phyloP scores from a whole-genome alignment of 2,888 invertebrate genomes.

The Micoletzkya japonica region DNA sequence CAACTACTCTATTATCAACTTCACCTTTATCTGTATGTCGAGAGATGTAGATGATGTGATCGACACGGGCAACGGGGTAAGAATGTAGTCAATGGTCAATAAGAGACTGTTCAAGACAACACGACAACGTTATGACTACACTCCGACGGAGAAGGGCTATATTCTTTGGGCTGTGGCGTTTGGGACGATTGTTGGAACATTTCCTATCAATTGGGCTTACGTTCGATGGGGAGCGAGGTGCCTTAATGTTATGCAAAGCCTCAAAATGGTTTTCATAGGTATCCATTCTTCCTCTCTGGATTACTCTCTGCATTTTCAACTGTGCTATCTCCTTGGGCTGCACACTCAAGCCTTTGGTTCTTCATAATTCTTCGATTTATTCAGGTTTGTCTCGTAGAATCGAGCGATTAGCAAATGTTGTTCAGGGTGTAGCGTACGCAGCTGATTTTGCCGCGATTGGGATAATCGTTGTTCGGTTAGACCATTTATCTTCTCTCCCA shows the following conservation, averaged over 20 bases:
- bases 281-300: conserved; percentile 48
- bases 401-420: too few relatives aligned
- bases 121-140: conserved; percentile 44
- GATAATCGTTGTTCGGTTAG: conserved; percentile 24
- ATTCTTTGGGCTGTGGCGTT: conserved; percentile 54
- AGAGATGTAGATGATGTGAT: conserved; percentile 32
- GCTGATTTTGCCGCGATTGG: conserved; percentile 33
- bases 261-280: conserved; percentile 29
- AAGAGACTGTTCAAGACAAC: conserved; percentile 36
- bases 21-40: conserved; percentile 54
- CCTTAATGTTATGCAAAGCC: not conserved
- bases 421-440: conserved; percentile 30
- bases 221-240: conserved; percentile 49
- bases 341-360: conserved; percentile 30
- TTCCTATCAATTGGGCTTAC: conserved; percentile 51
- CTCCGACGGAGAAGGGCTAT: conserved; percentile 42
- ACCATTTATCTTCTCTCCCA: not conserved
- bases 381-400: conserved; percentile 39
- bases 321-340: conserved; percentile 38
- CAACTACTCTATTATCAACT: conserved; percentile 50
- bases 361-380: conserved; percentile 39
- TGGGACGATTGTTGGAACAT: conserved; percentile 52
- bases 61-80: conserved; percentile 27
- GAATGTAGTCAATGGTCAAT: not conserved
- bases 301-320: conserved; percentile 41